Evolutionary conservation across 1,140 invertebrate species (phyloP).

Genomic region (Drosophila simulans): DNA sequence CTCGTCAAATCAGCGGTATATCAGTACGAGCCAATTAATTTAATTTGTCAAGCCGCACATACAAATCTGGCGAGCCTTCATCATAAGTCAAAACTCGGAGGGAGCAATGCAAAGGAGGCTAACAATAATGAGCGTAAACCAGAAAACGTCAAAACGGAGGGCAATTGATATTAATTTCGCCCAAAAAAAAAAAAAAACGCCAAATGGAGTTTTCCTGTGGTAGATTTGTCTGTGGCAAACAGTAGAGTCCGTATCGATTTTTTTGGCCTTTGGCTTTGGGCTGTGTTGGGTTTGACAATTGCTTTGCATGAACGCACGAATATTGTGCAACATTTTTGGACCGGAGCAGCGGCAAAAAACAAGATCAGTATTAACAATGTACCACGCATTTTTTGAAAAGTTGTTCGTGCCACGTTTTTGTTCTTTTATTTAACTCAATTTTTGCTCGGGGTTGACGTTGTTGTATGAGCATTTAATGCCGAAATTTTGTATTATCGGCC

Average conservation of each 20-base stretch:
- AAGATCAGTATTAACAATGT: conserved; percentile 45
- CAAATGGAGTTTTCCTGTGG: conserved; percentile 39
- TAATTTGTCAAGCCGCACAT: conserved; percentile 58
- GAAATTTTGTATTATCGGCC: conserved; percentile 62
- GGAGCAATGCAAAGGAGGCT: conserved; percentile 20
- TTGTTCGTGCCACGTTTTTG: conserved; percentile 55
- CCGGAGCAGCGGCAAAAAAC: conserved; percentile 26
- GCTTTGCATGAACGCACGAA: conserved; percentile 71
- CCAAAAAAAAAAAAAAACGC: conserved; percentile 9
- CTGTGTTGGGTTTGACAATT: conserved; percentile 72
- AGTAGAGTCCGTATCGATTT: conserved; percentile 63
- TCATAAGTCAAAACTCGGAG: conserved; percentile 22
- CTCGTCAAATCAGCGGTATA: conserved; percentile 23
- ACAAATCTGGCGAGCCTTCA: conserved; percentile 36
- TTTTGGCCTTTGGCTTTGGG: conserved; percentile 61
- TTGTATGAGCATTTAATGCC: conserved; percentile 45
- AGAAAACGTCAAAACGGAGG: conserved; percentile 49
- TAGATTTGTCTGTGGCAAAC: conserved; percentile 10
- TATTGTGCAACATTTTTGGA: conserved; percentile 57
- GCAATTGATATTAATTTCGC: conserved; percentile 54
- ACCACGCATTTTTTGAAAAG: conserved; percentile 75
- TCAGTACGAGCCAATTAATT: conserved; percentile 57
- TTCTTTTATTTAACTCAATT: conserved; percentile 63
- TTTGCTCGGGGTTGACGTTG: conserved; percentile 32
- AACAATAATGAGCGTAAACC: conserved; percentile 19